phyloP scores from a whole-genome alignment of 2,888 invertebrate genomes.

The Drosophila phalerata region DNA sequence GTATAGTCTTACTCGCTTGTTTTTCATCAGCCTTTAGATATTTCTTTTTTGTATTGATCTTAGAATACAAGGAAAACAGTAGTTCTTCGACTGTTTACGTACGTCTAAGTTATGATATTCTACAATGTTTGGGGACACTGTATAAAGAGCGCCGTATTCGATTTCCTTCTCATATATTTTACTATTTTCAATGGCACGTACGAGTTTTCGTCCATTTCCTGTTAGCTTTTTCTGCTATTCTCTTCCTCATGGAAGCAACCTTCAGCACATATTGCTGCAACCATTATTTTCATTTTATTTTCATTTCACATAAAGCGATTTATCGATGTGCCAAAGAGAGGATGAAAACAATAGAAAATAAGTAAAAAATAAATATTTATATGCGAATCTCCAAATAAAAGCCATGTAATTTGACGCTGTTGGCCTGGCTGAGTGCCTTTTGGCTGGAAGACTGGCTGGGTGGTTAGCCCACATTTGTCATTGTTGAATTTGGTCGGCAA shows the following conservation, averaged over 20 bases:
- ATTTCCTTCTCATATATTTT: constrained; percentile 59
- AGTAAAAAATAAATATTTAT: constrained; percentile 58
- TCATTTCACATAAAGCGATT: constrained; percentile 53
- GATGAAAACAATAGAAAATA: constrained; percentile 11
- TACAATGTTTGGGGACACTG: constrained; percentile 43
- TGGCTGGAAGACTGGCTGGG: constrained; percentile 14
- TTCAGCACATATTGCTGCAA: constrained; percentile 28
- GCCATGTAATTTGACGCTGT: constrained; percentile 70
- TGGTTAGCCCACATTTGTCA: constrained; percentile 67
- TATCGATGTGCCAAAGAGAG: constrained; percentile 55
- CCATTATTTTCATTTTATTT: constrained; percentile 47
- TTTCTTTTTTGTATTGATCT: no score
- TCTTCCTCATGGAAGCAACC: constrained; percentile 12
- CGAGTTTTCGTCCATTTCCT: constrained; percentile 67
- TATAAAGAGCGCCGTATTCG: constrained; percentile 30
- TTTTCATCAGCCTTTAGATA: no score
- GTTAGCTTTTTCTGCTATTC: constrained; percentile 39
- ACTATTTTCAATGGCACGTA: constrained; percentile 62
- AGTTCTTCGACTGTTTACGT: background rate
- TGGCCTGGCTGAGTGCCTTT: constrained; percentile 26
- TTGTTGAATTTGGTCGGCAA: constrained; percentile 67
- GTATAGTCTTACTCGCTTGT: no score
- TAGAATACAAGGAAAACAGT: no score
- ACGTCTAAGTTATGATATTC: background rate
- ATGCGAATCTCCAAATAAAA: constrained; percentile 57